Conservation (phyloP, 2,888 invertebrate genomes). For the Monopis laevigella region DNA sequence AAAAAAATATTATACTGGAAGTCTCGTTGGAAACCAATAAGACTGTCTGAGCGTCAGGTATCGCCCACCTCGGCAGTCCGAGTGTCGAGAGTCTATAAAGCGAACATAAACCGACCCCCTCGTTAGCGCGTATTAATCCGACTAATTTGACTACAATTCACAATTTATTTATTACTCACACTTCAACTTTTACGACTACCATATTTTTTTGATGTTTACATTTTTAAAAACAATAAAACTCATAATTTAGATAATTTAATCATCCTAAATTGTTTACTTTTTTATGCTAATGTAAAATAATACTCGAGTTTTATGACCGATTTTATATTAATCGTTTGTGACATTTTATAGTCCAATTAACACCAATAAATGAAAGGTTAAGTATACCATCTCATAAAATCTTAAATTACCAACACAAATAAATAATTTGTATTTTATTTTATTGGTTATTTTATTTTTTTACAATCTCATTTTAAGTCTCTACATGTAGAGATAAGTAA, state of each 20-base stretch:
- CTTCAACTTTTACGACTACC: constrained; percentile 7
- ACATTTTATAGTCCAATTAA: constrained; percentile 8
- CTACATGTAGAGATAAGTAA: too few relatives aligned
- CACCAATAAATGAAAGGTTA: too few relatives aligned
- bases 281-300: constrained; percentile 7
- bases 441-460: too few relatives aligned
- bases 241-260: neutral
- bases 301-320: constrained; percentile 3
- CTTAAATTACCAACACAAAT: too few relatives aligned
- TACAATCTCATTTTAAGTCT: too few relatives aligned
- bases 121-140: constrained; percentile 55
- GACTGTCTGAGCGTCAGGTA: constrained; percentile 35
- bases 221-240: constrained; percentile 1
- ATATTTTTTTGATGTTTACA: neutral
- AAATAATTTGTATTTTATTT: too few relatives aligned
- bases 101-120: constrained; percentile 56
- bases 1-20: too few relatives aligned
- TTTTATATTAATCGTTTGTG: too few relatives aligned
- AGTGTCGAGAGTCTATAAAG: constrained; percentile 60
- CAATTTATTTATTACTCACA: constrained; percentile 30
- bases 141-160: constrained; percentile 50
- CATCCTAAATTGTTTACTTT: neutral
- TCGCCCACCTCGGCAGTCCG: constrained; percentile 28
- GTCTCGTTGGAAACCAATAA: constrained; percentile 45
- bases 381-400: too few relatives aligned